These are phyloP conservation scores for Tragelaphus buxtoni DNA, from an alignment of 2,113 vertebrate species.

Conservation along the genomic window DNA sequence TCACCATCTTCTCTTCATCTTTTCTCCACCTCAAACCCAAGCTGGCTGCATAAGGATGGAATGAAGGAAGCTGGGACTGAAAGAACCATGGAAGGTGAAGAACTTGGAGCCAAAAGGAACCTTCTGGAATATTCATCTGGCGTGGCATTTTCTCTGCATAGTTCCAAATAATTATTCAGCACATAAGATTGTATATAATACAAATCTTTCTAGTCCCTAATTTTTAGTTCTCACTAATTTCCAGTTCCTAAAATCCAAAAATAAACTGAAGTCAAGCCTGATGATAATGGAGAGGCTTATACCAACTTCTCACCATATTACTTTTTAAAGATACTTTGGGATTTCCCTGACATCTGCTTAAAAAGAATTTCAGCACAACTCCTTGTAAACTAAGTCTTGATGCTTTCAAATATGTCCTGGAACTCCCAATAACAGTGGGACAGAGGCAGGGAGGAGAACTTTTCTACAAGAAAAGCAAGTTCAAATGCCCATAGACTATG, in stretches of 20 bases:
- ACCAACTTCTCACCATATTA: not conserved
- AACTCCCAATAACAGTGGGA: not conserved
- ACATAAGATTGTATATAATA: not conserved
- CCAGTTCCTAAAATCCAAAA: constrained; percentile 30
- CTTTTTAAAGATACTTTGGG: not conserved
- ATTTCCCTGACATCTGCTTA: not conserved
- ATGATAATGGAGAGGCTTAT: not conserved
- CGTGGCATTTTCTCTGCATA: not conserved
- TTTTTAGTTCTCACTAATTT: not conserved
- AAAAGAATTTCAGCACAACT: not conserved
- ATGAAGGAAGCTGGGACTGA: not conserved
- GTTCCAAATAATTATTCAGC: not conserved
- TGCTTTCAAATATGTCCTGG: not conserved
- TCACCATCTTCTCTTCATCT: not conserved
- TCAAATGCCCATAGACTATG: not conserved
- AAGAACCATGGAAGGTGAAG: not conserved
- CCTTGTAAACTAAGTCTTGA: not conserved
- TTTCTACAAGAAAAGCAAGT: not conserved
- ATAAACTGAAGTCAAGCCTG: not conserved
- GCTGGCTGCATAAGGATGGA: too few species aligned
- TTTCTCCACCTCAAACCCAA: not conserved
- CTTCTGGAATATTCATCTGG: not conserved
- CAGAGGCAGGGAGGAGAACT: not conserved
- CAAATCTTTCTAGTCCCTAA: not conserved
- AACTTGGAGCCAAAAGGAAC: not conserved